Conservation (phyloP, 2,113 vertebrate genomes). For the Rhodinocichla rosea region DNA sequence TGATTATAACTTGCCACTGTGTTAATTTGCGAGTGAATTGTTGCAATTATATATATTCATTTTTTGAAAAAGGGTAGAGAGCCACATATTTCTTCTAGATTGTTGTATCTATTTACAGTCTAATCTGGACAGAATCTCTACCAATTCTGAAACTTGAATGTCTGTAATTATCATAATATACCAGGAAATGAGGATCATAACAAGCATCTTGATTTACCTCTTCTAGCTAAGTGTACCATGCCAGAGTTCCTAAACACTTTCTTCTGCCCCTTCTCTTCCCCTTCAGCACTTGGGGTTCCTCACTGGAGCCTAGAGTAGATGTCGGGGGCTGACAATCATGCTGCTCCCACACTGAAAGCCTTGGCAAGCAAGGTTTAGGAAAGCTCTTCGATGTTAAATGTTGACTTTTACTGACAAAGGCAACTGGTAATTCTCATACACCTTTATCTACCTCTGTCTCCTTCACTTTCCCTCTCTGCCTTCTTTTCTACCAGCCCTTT, state of each 20-base stretch:
- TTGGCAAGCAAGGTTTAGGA: neutral
- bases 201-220: conserved; percentile 4
- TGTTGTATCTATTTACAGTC: conserved; percentile 2
- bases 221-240: neutral
- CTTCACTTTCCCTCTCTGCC: neutral
- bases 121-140: neutral
- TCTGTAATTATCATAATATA: neutral
- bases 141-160: neutral
- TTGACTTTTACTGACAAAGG: neutral
- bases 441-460: neutral
- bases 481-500: neutral
- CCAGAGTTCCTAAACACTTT: neutral
- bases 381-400: neutral
- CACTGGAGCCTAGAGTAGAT: neutral
- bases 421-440: neutral
- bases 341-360: neutral
- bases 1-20: conserved; percentile 30
- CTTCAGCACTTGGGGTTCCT: neutral
- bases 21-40: conserved; percentile 2
- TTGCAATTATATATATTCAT: conserved; percentile 47
- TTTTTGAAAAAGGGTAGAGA: neutral
- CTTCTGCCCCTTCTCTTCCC: neutral
- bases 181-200: neutral
- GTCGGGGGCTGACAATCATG: fast-evolving
- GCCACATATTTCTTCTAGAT: neutral